These are phyloP conservation scores for Pedionomus torquatus DNA, from an alignment of 2,113 vertebrate genomes.

Conservation along the genomic window DNA sequence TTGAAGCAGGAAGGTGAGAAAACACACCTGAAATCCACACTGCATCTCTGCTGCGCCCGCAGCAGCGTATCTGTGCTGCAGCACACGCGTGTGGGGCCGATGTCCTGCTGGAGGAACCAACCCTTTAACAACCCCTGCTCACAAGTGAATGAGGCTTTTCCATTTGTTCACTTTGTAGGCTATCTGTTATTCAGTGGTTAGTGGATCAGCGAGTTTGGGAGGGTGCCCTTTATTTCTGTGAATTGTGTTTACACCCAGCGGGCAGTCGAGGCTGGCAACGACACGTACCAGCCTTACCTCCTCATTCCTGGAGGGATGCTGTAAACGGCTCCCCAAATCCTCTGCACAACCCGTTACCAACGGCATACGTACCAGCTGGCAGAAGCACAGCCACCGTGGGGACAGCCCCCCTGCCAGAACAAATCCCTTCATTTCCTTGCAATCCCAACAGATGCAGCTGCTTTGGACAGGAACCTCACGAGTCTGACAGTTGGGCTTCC, in stretches of 20 bases:
- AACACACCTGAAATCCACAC: neutral
- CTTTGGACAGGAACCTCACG: neutral
- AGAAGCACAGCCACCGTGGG: accelerated
- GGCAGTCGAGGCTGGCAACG: neutral
- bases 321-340: neutral
- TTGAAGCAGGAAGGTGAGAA: neutral
- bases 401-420: neutral
- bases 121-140: neutral
- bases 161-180: neutral
- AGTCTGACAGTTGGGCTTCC: neutral
- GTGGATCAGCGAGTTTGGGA: neutral
- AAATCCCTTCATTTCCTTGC: neutral
- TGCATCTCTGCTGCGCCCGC: accelerated
- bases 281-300: neutral
- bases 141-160: neutral
- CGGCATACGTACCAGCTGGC: neutral
- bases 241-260: neutral
- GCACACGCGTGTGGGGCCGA: neutral
- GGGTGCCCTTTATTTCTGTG: neutral
- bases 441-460: neutral
- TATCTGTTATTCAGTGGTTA: neutral
- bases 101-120: neutral
- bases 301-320: neutral
- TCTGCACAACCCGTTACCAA: neutral
- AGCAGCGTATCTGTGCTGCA: neutral